Conservation (phyloP, 2,888 invertebrate species). For the Cheilosia vulpina region DNA sequence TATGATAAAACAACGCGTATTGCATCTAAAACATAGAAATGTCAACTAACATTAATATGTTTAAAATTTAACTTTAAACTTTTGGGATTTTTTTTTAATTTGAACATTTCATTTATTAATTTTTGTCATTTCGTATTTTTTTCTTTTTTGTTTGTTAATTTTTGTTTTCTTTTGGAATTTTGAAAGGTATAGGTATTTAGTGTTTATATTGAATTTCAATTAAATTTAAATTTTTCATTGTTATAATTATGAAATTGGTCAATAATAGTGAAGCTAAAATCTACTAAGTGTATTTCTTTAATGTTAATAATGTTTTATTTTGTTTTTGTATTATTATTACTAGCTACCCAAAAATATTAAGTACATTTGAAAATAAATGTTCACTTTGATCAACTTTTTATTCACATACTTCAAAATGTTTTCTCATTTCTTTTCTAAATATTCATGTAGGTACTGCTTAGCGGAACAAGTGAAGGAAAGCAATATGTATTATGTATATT, state of each 20-base stretch:
- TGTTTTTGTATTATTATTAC: slow-evolving; percentile 41
- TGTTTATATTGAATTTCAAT: slow-evolving; percentile 54
- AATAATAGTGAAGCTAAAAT: slow-evolving; percentile 75
- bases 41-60: slow-evolving; percentile 69
- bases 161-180: slow-evolving; percentile 61
- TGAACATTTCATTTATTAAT: slow-evolving; percentile 53
- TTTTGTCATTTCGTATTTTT: slow-evolving; percentile 21
- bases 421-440: slow-evolving; percentile 21
- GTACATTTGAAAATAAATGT: slow-evolving; percentile 72
- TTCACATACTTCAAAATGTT: slow-evolving; percentile 65
- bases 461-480: slow-evolving; percentile 57
- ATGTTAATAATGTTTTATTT: slow-evolving; percentile 49
- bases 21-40: slow-evolving; percentile 71
- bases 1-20: slow-evolving; percentile 68
- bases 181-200: slow-evolving; percentile 57
- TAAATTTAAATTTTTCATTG: slow-evolving; percentile 58
- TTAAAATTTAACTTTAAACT: slow-evolving; percentile 74
- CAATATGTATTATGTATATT: slow-evolving; percentile 20
- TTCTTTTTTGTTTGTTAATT: slow-evolving; percentile 49
- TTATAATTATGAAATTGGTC: slow-evolving; percentile 74
- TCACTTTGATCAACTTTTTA: slow-evolving; percentile 47
- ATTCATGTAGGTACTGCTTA: slow-evolving; percentile 66
- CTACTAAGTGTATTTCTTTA: slow-evolving; percentile 70
- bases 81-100: slow-evolving; percentile 65
- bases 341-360: slow-evolving; percentile 70